Evolutionary conservation across 2,797 vertebrate species (phyloP).

Genomic region (Ptychobarbus kaznakovi): DNA sequence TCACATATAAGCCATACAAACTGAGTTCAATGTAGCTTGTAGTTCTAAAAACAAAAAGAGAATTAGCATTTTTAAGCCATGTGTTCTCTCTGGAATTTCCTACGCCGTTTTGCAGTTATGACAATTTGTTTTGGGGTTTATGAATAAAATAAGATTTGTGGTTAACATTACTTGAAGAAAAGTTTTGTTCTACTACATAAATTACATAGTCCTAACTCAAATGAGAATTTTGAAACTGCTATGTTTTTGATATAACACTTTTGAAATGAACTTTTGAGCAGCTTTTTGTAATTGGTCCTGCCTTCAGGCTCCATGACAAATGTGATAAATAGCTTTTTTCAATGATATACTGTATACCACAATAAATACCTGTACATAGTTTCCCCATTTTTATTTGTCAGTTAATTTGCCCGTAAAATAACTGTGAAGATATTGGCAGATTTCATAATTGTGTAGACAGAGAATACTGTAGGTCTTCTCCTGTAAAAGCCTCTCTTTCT

Average conservation of each 20-base stretch:
- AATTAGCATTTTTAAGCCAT: slow-evolving; percentile 11
- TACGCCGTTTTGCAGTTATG: neutral
- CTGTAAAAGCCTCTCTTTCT: neutral
- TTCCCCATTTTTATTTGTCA: neutral
- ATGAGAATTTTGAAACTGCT: neutral
- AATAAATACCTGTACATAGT: neutral
- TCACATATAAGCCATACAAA: neutral
- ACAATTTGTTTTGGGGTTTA: neutral
- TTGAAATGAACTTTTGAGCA: neutral
- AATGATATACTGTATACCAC: neutral
- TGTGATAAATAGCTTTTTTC: neutral
- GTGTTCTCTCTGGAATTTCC: neutral
- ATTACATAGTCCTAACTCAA: neutral
- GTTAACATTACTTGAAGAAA: neutral
- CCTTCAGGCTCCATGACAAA: neutral
- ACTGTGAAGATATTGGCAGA: neutral
- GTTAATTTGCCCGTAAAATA: neutral
- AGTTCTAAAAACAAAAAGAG: neutral
- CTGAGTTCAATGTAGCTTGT: neutral
- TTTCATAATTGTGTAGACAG: neutral
- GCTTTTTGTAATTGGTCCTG: neutral
- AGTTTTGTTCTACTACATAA: neutral
- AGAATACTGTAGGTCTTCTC: neutral
- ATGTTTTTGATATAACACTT: neutral
- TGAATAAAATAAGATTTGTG: slow-evolving; percentile 1